A percentile compares a stretch with the other conserved stretches of the same genome.
Conservation (phyloP, 2,888 invertebrate species). For the Gymnoscelis rufifasciata region DNA sequence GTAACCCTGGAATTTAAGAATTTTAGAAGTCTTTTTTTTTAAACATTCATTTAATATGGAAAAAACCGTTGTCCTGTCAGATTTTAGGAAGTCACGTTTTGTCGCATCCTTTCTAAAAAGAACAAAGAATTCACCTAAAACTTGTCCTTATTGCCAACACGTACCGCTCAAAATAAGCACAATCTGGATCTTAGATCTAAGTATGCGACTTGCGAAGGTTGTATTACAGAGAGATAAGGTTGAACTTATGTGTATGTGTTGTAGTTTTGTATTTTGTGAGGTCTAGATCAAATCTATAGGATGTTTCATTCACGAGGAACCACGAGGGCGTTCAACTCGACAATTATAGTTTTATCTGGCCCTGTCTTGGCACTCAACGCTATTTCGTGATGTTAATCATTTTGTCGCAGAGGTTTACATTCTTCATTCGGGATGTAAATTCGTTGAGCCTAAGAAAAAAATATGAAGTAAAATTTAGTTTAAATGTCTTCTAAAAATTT, state of each 20-base stretch:
- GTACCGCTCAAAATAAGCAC: not conserved
- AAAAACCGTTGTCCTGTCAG: not conserved
- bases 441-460: too few species aligned
- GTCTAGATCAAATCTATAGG: slow-evolving; percentile 30
- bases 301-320: slow-evolving; percentile 59
- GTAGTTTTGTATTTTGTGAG: too few species aligned
- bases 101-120: not conserved
- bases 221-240: not conserved
- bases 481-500: too few species aligned
- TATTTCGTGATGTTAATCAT: slow-evolving; percentile 23
- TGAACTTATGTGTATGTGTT: not conserved
- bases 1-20: too few species aligned
- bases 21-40: too few species aligned
- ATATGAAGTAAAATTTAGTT: too few species aligned
- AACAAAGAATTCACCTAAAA: slow-evolving; percentile 25
- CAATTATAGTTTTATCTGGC: slow-evolving; percentile 48
- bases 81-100: slow-evolving; percentile 3
- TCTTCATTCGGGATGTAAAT: not conserved
- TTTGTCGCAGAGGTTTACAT: slow-evolving; percentile 23
- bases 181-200: not conserved
- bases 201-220: not conserved
- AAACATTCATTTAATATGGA: too few species aligned
- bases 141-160: slow-evolving; percentile 8
- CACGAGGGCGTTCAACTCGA: slow-evolving; percentile 55
- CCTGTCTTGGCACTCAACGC: slow-evolving; percentile 32